Evolutionary conservation across 2,888 invertebrate species (phyloP).

Genomic region (Tribolium freemani): DNA sequence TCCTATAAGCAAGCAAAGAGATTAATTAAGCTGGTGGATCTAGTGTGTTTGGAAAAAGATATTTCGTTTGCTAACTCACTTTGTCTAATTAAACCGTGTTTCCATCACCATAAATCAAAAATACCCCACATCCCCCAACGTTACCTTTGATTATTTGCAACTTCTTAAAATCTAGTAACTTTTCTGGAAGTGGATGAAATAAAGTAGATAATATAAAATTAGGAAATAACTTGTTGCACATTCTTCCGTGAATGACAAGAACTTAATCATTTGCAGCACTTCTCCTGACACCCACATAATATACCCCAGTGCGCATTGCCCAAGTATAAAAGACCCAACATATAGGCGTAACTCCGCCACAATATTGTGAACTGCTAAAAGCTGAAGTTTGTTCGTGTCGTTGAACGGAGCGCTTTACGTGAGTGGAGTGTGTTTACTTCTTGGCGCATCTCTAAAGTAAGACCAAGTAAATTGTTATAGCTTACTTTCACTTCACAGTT

Average conservation of each 20-base stretch:
- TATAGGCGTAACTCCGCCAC: conserved; percentile 45
- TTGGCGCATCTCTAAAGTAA: conserved; percentile 20
- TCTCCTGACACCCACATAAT: conserved; percentile 53
- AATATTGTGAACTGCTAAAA: conserved; percentile 45
- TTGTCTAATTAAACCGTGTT: conserved; percentile 19
- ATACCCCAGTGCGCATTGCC: conserved; percentile 47
- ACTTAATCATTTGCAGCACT: conserved; percentile 39
- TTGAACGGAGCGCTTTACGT: conserved; percentile 29
- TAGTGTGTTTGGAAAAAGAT: conserved; percentile 3
- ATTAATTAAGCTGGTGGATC: conserved; percentile 6
- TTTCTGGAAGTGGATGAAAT: background rate
- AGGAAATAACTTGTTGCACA: conserved; percentile 39
- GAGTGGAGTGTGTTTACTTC: conserved; percentile 35
- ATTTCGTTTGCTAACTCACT: conserved; percentile 5
- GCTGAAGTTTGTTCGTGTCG: conserved; percentile 36
- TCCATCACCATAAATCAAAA: conserved; percentile 16
- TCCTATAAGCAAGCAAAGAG: background rate
- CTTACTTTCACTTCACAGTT: background rate
- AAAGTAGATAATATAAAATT: background rate
- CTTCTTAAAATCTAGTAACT: background rate
- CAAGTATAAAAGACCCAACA: conserved; percentile 52
- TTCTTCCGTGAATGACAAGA: conserved; percentile 2
- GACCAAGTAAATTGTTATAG: conserved; percentile 17
- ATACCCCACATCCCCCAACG: background rate
- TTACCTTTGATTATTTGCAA: background rate